A percentile compares a stretch with the other conserved stretches of the same genome.
Conservation (phyloP, 2,797 vertebrate genomes). For the Acrossocheilus wenchowensis region DNA sequence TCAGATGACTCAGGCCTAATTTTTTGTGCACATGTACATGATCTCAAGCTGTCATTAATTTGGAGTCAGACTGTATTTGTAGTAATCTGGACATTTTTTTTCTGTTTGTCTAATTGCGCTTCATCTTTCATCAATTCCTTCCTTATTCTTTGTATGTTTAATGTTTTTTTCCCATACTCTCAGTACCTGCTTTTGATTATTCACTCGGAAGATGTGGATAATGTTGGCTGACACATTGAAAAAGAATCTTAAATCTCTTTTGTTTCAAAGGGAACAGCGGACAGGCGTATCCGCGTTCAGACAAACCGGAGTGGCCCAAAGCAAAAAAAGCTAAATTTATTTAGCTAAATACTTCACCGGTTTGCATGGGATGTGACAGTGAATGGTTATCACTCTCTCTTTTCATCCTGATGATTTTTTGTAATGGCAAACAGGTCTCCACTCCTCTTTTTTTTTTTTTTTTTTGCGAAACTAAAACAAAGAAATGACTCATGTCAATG, state of each 20-base stretch:
- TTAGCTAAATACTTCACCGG: background rate
- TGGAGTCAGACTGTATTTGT: constrained; percentile 54
- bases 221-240: constrained; percentile 39
- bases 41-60: constrained; percentile 46
- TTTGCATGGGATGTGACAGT: background rate
- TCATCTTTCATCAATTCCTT: constrained; percentile 49
- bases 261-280: background rate
- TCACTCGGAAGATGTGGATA: constrained; percentile 49
- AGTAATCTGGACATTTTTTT: constrained; percentile 41
- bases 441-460: background rate
- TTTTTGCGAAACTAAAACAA: background rate
- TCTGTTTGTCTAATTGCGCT: constrained; percentile 1
- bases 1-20: background rate
- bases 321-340: constrained; percentile 19
- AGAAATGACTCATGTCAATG: constrained; percentile 30
- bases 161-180: constrained; percentile 43
- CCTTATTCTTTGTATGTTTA: constrained; percentile 34
- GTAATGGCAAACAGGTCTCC: constrained; percentile 13
- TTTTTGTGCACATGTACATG: background rate
- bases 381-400: constrained; percentile 8
- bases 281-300: background rate
- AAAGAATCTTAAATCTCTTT: constrained; percentile 48
- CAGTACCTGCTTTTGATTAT: constrained; percentile 62
- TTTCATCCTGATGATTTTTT: background rate
- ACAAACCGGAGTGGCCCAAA: background rate